A percentile compares a stretch with the other conserved stretches of the same genome.
Evolutionary conservation across 2,797 vertebrate genomes (phyloP).

Genomic region (Triplophysa yarkandensis): DNA sequence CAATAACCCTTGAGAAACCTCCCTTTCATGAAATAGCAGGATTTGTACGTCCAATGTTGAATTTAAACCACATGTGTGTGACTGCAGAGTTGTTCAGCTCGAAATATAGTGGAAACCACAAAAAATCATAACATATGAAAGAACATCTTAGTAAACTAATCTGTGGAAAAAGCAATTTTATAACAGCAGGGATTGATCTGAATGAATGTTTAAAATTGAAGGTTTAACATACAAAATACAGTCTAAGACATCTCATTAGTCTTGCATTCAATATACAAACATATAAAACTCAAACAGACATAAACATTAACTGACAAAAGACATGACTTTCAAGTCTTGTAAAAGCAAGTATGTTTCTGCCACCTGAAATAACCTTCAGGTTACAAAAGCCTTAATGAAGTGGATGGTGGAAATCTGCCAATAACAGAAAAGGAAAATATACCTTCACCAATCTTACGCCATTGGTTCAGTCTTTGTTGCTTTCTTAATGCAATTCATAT

Average conservation of each 20-base stretch:
- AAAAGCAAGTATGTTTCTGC: background rate
- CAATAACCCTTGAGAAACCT: background rate
- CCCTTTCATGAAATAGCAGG: conserved; percentile 10
- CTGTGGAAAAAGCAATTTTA: conserved; percentile 36
- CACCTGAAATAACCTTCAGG: background rate
- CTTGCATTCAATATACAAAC: background rate
- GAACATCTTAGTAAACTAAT: conserved; percentile 38
- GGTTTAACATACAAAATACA: conserved; percentile 8
- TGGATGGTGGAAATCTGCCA: background rate
- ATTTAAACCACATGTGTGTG: conserved; percentile 58
- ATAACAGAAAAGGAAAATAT: background rate
- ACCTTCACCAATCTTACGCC: background rate
- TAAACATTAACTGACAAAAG: conserved; percentile 12
- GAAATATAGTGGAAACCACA: conserved; percentile 21
- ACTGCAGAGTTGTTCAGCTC: conserved; percentile 42
- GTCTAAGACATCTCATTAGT: too few relatives aligned
- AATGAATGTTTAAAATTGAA: conserved; percentile 3
- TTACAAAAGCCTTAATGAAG: background rate
- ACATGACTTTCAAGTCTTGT: too few relatives aligned
- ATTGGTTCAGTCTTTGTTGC: background rate
- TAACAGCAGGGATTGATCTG: conserved; percentile 36
- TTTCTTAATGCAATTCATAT: background rate
- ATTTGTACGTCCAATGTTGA: conserved; percentile 37
- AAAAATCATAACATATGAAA: conserved; percentile 35
- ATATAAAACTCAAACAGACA: conserved; percentile 9